Evolutionary conservation across 1,140 invertebrate genomes (phyloP), one percentile per base, ranked within the genome.

Genomic region (Acromyrmex heyeri): DNA sequence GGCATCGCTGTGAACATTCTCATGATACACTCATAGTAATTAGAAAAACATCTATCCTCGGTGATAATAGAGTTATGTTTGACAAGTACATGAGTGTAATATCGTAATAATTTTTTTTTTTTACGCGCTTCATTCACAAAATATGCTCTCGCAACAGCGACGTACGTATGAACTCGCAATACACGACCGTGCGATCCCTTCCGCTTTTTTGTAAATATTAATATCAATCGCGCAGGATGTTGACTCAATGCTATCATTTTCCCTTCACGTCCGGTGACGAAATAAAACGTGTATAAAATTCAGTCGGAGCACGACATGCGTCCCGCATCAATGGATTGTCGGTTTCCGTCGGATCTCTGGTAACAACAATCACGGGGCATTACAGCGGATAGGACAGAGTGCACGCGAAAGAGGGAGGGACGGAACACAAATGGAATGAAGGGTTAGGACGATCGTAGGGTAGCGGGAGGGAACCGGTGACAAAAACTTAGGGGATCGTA

Each of bases 241-340:
- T 48, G 79, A 64, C 57, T 55, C 57, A 88, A 59, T 79, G 73
- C 86, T 75, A 87, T 91, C 86, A 79, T 90, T 59, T 79, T 82
- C 85, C 64, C 69, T 75, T 65, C 86, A 65, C 78, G 86, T 86
- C 88, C 76, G 81, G 86, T 83, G 70, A 64, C 79, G 87, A 87
- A 85, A 88, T 88, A 88, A 87, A 89, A 90, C 83, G 65, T 59
- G 53, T 65, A 86, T 89, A 90, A 88, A 90, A 90, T 92, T 85
- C 55, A 88, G 76, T n/a, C 86, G 81, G 75, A 70, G 87, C 79
- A 85, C 86, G 83, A 90, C 79, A 70, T 50, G 86, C 77, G 91
- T 92, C 87, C 86, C 88, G 92, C 91, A 87, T 92, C 92, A 92
- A 92, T 92, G 91, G 91, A 83, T 92, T 92, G 92, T 92, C 92